Evolutionary conservation across 1,140 invertebrate genomes (phyloP), one percentile per base, ranked within the genome.

Genomic region (Pseudomyrmex sp.): DNA sequence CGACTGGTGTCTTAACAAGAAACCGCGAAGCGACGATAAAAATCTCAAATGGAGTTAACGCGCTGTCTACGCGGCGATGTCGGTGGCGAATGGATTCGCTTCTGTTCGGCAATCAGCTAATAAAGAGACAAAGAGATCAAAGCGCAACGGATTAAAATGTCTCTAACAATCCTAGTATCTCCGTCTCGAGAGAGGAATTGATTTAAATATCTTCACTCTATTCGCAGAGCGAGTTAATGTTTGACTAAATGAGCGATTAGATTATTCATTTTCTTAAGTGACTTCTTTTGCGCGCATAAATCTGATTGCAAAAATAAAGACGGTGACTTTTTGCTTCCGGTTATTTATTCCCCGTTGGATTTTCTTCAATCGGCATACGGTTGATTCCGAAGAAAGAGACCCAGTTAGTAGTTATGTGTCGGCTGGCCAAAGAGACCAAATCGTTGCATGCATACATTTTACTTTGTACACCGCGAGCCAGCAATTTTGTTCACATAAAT

Each of bases 11-110:
- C 35, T 80, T 59, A 70, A 52, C 65, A 70, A 80, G 76, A 80
- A 80, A 80, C 76, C 76, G 76, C 76, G 76, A 80, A 70, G 66
- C 66, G 54, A 80, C 66, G 76, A 72, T 80, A 80, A 80, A 80
- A 80, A 72, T 80, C 54, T 48, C 44, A 48, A 70, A 35, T 65
- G 65, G 76, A 79, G 76, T 69, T 79, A 56, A 56, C 75, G 75
- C 75, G 76, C 35, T 52, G 58, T 79, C 65, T 79, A 26, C 44
- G 54, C 76, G 44, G 4, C 76, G 23, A 80, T 50, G 54, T 72
- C 66, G 76, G 50, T 70, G 52, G 76, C 76, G 76, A 79, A 70
- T 79, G 76, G 76, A 80, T 77, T 77, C 75, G 75, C 63, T 77
- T 68, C 75, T 77, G 48, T 80, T 80, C 44, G 76, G 66, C 54